Base-by-base conservation (phyloP, 2,888 invertebrate species). In the Atherix ibis region DNA sequence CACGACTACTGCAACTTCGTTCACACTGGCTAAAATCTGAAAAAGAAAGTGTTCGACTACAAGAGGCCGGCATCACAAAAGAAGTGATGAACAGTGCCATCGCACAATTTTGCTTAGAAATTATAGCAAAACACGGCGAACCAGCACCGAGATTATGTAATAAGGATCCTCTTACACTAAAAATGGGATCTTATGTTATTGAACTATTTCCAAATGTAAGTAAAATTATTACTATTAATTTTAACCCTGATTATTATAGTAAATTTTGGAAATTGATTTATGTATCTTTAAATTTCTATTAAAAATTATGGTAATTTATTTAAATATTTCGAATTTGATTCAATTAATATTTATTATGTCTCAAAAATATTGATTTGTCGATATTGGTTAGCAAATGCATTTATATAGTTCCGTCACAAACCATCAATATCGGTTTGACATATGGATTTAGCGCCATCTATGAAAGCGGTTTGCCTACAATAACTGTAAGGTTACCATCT, bases 141-240 rank as follows among this genome's bases (percentile, higher is more conserved):
- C 82, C 89, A 18, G 95, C 97, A 34, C 77, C 85, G 40, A 70
- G 94, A 33, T 73, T 97, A 42, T 98, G 98, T 69, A 98, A 98
- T 70, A 98, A 98, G 65, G 98, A 98, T 66, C 98, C 98, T 33
- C 77, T 98, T 46, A 94, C 94, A 37, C 72, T 98, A 46, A 95
- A 95, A 66, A 92, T 92, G 72, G 92, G 92, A 53, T 78, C 82
- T 34, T 97, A 89, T 62, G 79, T 99, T 49, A 74, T 85, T 43
- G 83, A 88, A 56, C 69, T 98, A 40, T 99, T 98, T 65, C 97
- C 98, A 29, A 91, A 92, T 57, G 62, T 61, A 53, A 53, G 54
- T 44, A 12, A 14, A 12, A 22, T 5, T 18, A 14, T 25, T 29
- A 19, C n/a, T 14, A 5, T 12, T 27, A 22, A n/a, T n/a, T n/a